Conservation (phyloP, 2,113 vertebrate species). For the Epinephelus fuscoguttatus region DNA sequence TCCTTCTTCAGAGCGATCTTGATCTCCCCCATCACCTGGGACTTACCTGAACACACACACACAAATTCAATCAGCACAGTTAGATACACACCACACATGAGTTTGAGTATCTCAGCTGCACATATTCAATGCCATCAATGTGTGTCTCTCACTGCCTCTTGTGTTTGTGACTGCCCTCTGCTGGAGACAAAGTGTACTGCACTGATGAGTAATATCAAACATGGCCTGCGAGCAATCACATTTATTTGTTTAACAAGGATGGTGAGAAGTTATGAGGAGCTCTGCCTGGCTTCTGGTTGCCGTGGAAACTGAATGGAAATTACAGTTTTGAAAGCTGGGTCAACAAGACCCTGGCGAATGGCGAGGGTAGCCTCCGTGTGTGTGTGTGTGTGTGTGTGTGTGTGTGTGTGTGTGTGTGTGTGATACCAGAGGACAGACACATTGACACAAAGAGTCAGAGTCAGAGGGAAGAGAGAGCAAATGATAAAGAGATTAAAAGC, state of each 20-base stretch:
- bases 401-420: neutral
- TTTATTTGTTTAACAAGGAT: constrained; percentile 50
- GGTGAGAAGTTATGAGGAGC: constrained; percentile 41
- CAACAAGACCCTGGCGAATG: constrained; percentile 29
- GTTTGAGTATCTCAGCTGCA: neutral
- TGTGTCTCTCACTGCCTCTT: neutral
- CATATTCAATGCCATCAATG: neutral
- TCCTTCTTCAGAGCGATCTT: constrained; percentile 98
- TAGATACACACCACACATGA: neutral
- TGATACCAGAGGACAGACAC: neutral
- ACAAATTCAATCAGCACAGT: neutral
- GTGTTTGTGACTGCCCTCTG: constrained; percentile 23
- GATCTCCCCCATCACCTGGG: constrained; percentile 98
- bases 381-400: constrained; percentile 2
- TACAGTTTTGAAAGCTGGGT: constrained; percentile 49
- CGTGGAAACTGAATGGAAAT: constrained; percentile 58
- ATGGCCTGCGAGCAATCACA: neutral
- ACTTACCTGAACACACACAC: constrained; percentile 87
- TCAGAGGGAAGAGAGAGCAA: neutral
- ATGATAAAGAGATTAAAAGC: neutral
- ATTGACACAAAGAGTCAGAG: constrained; percentile 3
- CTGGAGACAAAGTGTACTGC: constrained; percentile 18
- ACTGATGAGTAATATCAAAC: constrained; percentile 14
- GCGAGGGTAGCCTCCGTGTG: neutral
- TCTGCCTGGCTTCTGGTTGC: constrained; percentile 41